Evolutionary conservation across 2,797 vertebrate genomes (phyloP).

Genomic region (Oreonectes daqikongensis): DNA sequence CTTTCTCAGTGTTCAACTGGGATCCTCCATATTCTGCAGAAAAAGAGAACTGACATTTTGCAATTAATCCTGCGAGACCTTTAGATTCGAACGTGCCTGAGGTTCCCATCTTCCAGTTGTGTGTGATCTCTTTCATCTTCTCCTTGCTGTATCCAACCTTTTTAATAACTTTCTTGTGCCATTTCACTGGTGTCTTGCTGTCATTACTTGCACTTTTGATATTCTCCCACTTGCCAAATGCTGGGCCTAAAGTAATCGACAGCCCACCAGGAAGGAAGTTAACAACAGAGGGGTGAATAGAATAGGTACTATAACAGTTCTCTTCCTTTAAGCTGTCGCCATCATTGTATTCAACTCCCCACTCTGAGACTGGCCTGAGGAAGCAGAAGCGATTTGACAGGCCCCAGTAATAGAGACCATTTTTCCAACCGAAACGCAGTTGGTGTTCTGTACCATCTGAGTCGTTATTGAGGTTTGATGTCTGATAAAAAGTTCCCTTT

Average conservation of each 20-base stretch:
- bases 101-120: slow-evolving; percentile 1
- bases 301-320: neutral
- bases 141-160: too few relatives aligned
- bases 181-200: too few relatives aligned
- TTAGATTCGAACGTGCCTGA: neutral
- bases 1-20: slow-evolving; percentile 3
- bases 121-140: too few relatives aligned
- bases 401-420: neutral
- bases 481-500: too few relatives aligned
- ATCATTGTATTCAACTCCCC: slow-evolving; percentile 13
- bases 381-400: neutral
- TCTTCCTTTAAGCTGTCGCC: neutral
- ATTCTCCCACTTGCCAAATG: too few relatives aligned
- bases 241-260: too few relatives aligned
- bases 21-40: slow-evolving; percentile 15
- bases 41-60: neutral
- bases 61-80: neutral
- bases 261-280: slow-evolving; percentile 37
- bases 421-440: neutral
- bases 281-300: slow-evolving; percentile 6
- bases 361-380: neutral
- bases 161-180: too few relatives aligned
- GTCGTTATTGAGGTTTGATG: too few relatives aligned
- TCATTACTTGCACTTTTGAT: too few relatives aligned
- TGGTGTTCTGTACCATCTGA: neutral